phyloP scores from a whole-genome alignment of 2,888 invertebrate species.

The Leucophenga montana region DNA sequence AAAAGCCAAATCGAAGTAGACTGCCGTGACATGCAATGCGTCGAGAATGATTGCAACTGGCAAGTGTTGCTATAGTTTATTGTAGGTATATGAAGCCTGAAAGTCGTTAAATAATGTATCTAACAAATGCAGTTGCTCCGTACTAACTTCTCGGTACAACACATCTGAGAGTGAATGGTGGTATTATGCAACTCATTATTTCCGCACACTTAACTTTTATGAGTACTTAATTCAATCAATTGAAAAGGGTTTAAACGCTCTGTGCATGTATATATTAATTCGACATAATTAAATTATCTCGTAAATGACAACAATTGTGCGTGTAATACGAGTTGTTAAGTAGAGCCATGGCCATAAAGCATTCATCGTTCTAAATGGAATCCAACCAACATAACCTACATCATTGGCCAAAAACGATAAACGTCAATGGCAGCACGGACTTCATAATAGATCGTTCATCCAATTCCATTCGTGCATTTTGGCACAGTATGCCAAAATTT shows the following conservation, averaged over 20 bases:
- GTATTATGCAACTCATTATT: conserved; percentile 9
- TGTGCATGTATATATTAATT: conserved; percentile 40
- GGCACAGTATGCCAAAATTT: neutral
- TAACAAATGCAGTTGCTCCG: too few relatives aligned
- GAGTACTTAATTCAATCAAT: conserved; percentile 29
- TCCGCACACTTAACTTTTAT: conserved; percentile 14
- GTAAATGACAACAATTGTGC: conserved; percentile 42
- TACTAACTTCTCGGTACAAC: too few relatives aligned
- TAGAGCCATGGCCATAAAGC: conserved; percentile 42
- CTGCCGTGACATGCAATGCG: too few relatives aligned
- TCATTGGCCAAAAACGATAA: conserved; percentile 50
- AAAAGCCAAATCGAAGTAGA: too few relatives aligned
- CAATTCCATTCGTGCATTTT: neutral
- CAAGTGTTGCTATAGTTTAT: too few relatives aligned
- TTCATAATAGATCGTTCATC: too few relatives aligned
- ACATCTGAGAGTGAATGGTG: too few relatives aligned
- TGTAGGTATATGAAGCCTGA: too few relatives aligned
- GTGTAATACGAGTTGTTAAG: conserved; percentile 52
- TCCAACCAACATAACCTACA: conserved; percentile 35
- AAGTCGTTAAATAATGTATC: too few relatives aligned
- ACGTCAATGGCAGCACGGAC: conserved; percentile 56
- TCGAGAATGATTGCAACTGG: too few relatives aligned
- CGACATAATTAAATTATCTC: conserved; percentile 43
- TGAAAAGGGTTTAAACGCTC: conserved; percentile 5
- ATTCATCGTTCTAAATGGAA: conserved; percentile 39